phyloP scores from a whole-genome alignment of 2,888 invertebrate genomes.

The Cosmopolites sordidus region DNA sequence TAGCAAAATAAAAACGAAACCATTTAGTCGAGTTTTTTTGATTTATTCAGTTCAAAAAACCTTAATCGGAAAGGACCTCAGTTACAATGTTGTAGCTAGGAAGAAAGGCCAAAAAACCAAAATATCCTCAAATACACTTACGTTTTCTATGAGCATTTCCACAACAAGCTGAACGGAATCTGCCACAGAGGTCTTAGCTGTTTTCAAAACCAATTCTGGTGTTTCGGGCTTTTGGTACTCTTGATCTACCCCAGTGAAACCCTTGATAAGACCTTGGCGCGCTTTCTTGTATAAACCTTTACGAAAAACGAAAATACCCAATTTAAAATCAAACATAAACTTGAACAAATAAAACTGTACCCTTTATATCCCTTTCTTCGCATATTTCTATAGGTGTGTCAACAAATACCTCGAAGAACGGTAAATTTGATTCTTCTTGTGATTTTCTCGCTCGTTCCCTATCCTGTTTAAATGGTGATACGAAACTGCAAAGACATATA shows the following conservation, averaged over 20 bases:
- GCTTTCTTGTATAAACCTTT: conserved; percentile 94
- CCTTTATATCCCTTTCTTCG: conserved; percentile 87
- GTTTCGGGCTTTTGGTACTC: conserved; percentile 80
- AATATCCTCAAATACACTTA: conserved; percentile 20
- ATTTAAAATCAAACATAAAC: no score
- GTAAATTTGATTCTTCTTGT: conserved; percentile 78
- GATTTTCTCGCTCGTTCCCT: conserved; percentile 82
- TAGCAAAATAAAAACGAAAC: no score
- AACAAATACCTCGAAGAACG: conserved; percentile 90
- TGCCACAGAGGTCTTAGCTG: conserved; percentile 72
- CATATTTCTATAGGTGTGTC: conserved; percentile 90
- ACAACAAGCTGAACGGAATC: conserved; percentile 83
- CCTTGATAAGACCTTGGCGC: conserved; percentile 82
- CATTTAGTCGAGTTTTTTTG: no score
- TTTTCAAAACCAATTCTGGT: conserved; percentile 79
- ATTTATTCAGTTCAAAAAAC: no score
- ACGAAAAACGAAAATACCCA: background rate
- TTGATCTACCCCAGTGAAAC: conserved; percentile 89
- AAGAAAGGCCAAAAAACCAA: background rate
- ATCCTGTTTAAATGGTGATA: conserved; percentile 91
- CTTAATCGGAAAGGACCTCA: no score
- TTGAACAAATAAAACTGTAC: conserved; percentile 12
- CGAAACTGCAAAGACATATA: conserved; percentile 91
- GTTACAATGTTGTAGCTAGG: no score
- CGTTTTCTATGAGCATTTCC: conserved; percentile 67